Conservation (phyloP, 2,797 vertebrate species). For the Hippopotamyrus pictus region DNA sequence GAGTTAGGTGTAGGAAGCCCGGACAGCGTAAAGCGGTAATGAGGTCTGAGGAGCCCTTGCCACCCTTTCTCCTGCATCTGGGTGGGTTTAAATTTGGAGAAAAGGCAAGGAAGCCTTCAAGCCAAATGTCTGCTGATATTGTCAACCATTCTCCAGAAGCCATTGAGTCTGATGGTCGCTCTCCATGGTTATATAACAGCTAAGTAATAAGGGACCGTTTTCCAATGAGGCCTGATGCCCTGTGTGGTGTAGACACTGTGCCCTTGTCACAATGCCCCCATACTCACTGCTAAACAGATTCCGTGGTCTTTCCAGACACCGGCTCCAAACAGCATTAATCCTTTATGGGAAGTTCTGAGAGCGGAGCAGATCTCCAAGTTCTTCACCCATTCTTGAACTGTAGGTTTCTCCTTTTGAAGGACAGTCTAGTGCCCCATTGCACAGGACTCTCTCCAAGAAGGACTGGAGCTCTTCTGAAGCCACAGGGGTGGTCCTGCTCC, state of each 20-base stretch:
- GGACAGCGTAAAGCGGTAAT: neutral
- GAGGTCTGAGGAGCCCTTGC: neutral
- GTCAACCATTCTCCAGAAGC: neutral
- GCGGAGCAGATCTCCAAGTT: neutral
- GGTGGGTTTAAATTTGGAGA: neutral
- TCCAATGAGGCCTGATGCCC: neutral
- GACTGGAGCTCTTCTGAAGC: neutral
- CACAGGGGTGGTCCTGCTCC: neutral
- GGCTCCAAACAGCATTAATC: neutral
- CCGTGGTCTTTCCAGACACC: neutral
- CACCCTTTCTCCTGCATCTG: neutral
- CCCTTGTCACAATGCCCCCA: neutral
- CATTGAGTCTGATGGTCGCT: neutral
- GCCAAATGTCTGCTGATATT: neutral
- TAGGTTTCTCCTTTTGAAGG: neutral
- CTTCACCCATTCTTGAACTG: neutral
- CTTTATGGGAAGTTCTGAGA: neutral
- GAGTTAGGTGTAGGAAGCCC: neutral
- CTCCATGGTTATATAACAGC: neutral
- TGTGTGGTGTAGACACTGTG: neutral
- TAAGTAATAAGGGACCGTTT: neutral
- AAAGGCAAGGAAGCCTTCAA: neutral
- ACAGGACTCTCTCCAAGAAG: neutral
- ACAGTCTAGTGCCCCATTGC: neutral
- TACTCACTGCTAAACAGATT: neutral